Evolutionary conservation across 2,113 vertebrate species (phyloP), one percentile per base, ranked within the genome.

Genomic region (Cottus gobio): DNA sequence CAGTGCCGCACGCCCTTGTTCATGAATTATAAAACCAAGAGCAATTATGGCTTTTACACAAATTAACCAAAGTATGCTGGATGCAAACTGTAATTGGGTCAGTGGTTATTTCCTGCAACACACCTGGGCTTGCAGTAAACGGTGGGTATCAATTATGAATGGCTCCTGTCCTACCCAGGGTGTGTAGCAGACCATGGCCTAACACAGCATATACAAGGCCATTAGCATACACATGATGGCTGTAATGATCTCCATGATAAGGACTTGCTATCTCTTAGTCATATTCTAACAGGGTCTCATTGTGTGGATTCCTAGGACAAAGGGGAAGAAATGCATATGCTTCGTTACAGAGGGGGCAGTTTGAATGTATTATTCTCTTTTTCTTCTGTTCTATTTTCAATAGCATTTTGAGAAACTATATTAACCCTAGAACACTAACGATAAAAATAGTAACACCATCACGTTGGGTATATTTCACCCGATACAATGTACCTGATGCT

Each of bases 41-140:
- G 90, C 94, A 94, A 95, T 95, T 94, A 95, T 79, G 82, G 90
- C 92, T 93, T 93, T 94, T 94, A 92, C 86, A 91, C 90, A 93
- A 93, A 95, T 94, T 92, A 95, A 88, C 90, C 85, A 86, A 92
- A 93, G 90, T 92, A 93, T 87, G 90, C 86, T 92, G 90, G 90
- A 88, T 91, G 84, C 91, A 88, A 82, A 87, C 89, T 83, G 92
- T 92, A 94, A 94, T 92, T 94, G 91, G 94, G 94, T 94, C 93
- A 93, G 87, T 89, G 87, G 88, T 89, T 93, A 87, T 90, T 93
- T 93, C 93, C 92, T 93, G 91, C 88, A 80, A 90, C 82, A 92
- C 93, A 95, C 94, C 93, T 95, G 93, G 88, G 92, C 87, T 88
- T 81, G 79, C 90, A 84, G 89, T 91, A 94, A 94, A 87, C 80